phyloP scores from a whole-genome alignment of 2,797 vertebrate species.

The Arrhamphus sclerolepis region DNA sequence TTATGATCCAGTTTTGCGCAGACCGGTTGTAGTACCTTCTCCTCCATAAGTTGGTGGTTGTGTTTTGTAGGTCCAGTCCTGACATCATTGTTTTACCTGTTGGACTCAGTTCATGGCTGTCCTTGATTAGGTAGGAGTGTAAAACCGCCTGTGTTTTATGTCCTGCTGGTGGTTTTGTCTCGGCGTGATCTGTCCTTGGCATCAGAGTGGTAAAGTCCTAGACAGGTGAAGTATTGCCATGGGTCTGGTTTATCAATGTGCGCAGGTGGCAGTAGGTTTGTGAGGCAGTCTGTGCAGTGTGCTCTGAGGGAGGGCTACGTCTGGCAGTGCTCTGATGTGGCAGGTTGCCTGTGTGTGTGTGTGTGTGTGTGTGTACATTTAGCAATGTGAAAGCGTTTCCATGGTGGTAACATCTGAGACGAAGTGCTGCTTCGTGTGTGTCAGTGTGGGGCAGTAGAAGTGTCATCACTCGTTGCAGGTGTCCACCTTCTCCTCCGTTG shows the following conservation, averaged over 20 bases:
- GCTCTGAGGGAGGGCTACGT: conserved; percentile 41
- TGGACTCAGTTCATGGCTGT: conserved; percentile 15
- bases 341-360: conserved; percentile 42
- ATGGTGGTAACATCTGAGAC: conserved; percentile 53
- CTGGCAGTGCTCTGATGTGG: conserved; percentile 67
- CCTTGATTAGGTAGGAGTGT: conserved; percentile 4
- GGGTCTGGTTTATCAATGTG: conserved; percentile 5
- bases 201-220: conserved; percentile 49
- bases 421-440: conserved; percentile 18
- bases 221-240: conserved; percentile 13
- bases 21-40: conserved; percentile 25
- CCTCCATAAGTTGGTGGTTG: not conserved
- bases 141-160: conserved; percentile 16
- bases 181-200: conserved; percentile 62
- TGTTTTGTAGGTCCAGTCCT: conserved; percentile 31
- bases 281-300: conserved; percentile 60
- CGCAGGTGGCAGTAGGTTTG: conserved; percentile 54
- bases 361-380: conserved; percentile 31
- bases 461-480: conserved; percentile 75
- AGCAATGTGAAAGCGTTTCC: conserved; percentile 15
- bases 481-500: conserved; percentile 84
- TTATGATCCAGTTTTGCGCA: too few species aligned
- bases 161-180: conserved; percentile 66
- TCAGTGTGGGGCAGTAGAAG: conserved; percentile 38
- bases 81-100: conserved; percentile 52